Conservation (phyloP, 2,113 vertebrate genomes). For the Cyanistes caeruleus region DNA sequence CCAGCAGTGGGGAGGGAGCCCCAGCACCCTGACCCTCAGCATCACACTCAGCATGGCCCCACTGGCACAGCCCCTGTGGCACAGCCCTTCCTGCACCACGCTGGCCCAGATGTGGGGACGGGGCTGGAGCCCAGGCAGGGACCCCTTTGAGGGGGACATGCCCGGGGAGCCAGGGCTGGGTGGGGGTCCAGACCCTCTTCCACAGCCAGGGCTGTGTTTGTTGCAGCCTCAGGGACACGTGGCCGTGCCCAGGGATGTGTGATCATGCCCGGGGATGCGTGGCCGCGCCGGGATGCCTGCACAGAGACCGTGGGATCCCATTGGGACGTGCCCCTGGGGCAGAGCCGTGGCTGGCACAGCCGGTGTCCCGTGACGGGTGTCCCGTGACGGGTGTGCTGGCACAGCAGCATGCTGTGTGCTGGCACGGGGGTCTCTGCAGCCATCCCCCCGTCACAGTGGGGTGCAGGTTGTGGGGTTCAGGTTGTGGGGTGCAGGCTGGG, state of each 20-base stretch:
- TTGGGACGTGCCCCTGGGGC: fast-evolving
- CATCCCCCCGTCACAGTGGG: fast-evolving
- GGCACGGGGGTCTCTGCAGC: neutral
- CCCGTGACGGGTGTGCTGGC: fast-evolving
- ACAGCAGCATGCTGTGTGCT: neutral
- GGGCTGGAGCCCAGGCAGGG: neutral
- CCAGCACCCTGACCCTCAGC: neutral
- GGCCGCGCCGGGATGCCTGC: neutral
- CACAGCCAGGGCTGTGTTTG: fast-evolving
- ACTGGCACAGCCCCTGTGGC: neutral
- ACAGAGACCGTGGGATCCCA: neutral
- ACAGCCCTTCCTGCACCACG: fast-evolving
- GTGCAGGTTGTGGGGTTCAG: neutral
- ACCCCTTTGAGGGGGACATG: fast-evolving
- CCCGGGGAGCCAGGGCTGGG: neutral
- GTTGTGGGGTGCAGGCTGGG: neutral
- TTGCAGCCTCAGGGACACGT: neutral
- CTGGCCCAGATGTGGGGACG: fast-evolving
- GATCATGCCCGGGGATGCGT: neutral
- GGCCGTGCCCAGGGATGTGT: neutral
- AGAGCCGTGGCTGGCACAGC: neutral
- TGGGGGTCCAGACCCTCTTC: fast-evolving
- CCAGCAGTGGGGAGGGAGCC: neutral
- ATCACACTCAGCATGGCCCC: neutral
- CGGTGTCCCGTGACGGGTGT: fast-evolving